Percentiles rank a stretch among this genome's conserved stretches.
These are phyloP conservation scores for Holothuria leucospilota DNA, from an alignment of 53 echinoderm and acorn worm species.

Conservation along the genomic window DNA sequence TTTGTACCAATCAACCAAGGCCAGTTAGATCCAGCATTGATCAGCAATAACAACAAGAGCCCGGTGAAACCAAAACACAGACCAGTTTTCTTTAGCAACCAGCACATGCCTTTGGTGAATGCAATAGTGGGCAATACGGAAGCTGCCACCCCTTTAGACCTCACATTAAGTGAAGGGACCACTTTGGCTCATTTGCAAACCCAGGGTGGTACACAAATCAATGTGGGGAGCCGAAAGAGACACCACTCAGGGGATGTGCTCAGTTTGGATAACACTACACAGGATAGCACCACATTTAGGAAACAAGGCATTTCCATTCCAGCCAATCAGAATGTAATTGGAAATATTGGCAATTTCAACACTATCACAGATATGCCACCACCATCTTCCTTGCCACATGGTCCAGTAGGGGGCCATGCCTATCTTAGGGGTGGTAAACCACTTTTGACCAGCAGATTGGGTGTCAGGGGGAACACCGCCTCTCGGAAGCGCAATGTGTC, in stretches of 20 bases:
- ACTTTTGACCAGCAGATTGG: conserved; percentile 13
- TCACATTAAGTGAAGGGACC: not conserved
- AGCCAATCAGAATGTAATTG: not conserved
- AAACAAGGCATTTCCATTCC: not conserved
- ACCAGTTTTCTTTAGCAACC: conserved; percentile 12
- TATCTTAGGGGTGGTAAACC: conserved; percentile 53
- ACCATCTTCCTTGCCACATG: conserved; percentile 52
- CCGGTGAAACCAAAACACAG: conserved; percentile 42
- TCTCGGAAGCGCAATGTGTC: conserved; percentile 73
- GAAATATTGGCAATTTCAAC: not conserved
- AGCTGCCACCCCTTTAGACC: conserved; percentile 28
- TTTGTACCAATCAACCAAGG: conserved; percentile 51
- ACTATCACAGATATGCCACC: conserved; percentile 71
- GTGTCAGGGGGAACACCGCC: conserved; percentile 2
- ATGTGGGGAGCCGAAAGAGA: conserved; percentile 17
- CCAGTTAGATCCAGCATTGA: conserved; percentile 39
- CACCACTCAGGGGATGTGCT: conserved; percentile 41
- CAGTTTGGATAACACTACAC: not conserved
- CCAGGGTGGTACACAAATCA: no score
- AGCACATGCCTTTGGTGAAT: not conserved
- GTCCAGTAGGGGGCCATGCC: conserved; percentile 1
- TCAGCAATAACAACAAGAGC: conserved; percentile 49
- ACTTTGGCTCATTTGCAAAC: not conserved
- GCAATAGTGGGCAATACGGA: not conserved
- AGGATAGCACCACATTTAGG: not conserved